These are phyloP conservation scores for Drosophila triauraria DNA, from an alignment of 1,140 invertebrate species.

Conservation along the genomic window DNA sequence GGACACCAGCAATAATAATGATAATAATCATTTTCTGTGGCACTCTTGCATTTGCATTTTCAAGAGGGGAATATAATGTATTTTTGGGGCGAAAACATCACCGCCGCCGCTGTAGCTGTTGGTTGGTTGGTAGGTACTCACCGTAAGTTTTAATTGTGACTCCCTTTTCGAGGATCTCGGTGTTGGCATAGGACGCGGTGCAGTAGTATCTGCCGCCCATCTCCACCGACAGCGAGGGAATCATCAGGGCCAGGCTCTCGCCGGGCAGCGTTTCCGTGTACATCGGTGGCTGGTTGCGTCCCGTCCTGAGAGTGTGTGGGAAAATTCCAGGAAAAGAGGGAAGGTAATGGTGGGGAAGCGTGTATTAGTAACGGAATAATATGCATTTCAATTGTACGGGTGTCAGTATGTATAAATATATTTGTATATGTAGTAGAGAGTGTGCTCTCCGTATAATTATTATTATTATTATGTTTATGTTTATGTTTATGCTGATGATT, in stretches of 20 bases:
- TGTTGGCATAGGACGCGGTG: slow-evolving; percentile 90
- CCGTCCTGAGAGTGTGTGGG: slow-evolving; percentile 51
- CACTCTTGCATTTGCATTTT: slow-evolving; percentile 15
- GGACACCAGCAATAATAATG: slow-evolving; percentile 7
- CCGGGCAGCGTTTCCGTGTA: slow-evolving; percentile 88
- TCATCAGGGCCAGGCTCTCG: slow-evolving; percentile 90
- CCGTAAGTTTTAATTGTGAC: slow-evolving; percentile 91
- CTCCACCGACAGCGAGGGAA: slow-evolving; percentile 90
- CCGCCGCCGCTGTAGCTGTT: not conserved
- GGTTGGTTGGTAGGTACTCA: slow-evolving; percentile 85
- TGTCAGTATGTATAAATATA: slow-evolving; percentile 19
- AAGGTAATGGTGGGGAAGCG: slow-evolving; percentile 26
- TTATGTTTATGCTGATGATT: slow-evolving; percentile 71
- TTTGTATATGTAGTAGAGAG: slow-evolving; percentile 1
- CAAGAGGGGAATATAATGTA: not conserved
- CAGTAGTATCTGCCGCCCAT: slow-evolving; percentile 94
- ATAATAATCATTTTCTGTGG: slow-evolving; percentile 22
- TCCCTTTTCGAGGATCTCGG: slow-evolving; percentile 87
- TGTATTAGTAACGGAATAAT: slow-evolving; percentile 68
- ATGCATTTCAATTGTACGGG: slow-evolving; percentile 55
- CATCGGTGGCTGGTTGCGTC: slow-evolving; percentile 86
- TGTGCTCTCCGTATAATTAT: slow-evolving; percentile 21
- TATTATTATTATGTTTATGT: slow-evolving; percentile 46
- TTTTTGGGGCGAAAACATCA: not conserved
- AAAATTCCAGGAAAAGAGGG: not conserved